Base-by-base conservation (phyloP, 2,797 vertebrate species). In the Molossus alvarezi region DNA sequence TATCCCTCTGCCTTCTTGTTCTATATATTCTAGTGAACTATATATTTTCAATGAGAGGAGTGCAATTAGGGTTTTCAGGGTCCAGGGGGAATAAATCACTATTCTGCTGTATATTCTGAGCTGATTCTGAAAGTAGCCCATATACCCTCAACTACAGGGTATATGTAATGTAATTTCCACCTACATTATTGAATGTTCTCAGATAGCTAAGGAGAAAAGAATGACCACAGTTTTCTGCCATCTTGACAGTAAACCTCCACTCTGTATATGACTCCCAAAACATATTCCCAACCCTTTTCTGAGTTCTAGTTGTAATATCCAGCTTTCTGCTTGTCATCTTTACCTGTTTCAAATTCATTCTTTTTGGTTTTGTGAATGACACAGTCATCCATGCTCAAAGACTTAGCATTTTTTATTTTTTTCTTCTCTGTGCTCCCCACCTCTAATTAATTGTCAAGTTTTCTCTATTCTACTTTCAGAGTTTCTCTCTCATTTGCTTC, bases 251-350 rank as follows among this genome's bases (percentile, higher is more conserved):
- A 73, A 91, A 41, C 27, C 25, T 23, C 37, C 20, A 64, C 21
- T 90, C n/a, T 48, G 17, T 48, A 23, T 73, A 60, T 65, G 45
- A 53, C 25, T 33, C 29, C 11, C 80, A 21, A 85, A 85, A 90
- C 27, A 11, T 93, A 88, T 45, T 88, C 53, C 51, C 21, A 73
- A 58, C 4, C 15, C 15, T n/a, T 80, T 73, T 89, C 12, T 51
- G 51, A 85, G 33, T 83, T 92, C 41, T 51, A 58, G 87, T 53
- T 69, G 58, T 90, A 73, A 72, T 75, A 73, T 85, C 20, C 48
- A 62, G 51, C 18, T 89, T 57, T 93, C 64, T 80, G 29, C 58
- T 53, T 48, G 58, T 25, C 65, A 45, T 33, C 27, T 58, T 80
- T 58, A 86, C 41, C 60, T 77, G 10, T 84, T 83, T 84, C 64